Conservation (phyloP, 1,140 invertebrate species). For the Kradibia gibbosae region DNA sequence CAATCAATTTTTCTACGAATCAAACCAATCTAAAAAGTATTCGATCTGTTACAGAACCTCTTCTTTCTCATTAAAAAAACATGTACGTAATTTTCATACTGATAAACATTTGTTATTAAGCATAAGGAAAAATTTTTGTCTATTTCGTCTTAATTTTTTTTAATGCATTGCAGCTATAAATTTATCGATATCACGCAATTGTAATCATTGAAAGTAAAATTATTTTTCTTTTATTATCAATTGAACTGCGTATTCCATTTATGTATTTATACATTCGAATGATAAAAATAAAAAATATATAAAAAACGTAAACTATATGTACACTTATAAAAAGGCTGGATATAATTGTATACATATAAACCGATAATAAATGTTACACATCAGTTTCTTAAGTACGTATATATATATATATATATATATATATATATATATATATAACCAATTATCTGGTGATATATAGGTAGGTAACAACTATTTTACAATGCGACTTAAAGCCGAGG, state of each 20-base stretch:
- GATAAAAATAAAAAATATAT: conserved; percentile 8
- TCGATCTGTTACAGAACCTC: conserved; percentile 17
- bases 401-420: too few relatives aligned
- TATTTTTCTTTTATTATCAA: conserved; percentile 34
- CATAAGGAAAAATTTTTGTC: neutral
- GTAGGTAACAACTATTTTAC: conserved; percentile 47
- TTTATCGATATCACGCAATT: conserved; percentile 48
- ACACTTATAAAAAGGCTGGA: conserved; percentile 32
- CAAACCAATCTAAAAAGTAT: neutral
- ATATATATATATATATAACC: too few relatives aligned
- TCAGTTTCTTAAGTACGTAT: conserved; percentile 30
- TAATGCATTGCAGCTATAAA: conserved; percentile 34
- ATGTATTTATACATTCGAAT: conserved; percentile 10
- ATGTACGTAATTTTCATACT: conserved; percentile 19
- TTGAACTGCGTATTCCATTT: conserved; percentile 1
- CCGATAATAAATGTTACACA: conserved; percentile 33
- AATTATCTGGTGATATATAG: conserved; percentile 28
- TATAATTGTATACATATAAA: conserved; percentile 39
- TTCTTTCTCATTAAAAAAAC: conserved; percentile 17
- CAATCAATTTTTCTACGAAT: conserved; percentile 36
- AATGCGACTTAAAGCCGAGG: conserved; percentile 46
- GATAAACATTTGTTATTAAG: neutral
- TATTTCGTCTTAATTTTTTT: conserved; percentile 12
- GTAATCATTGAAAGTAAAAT: conserved; percentile 29
- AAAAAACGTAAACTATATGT: conserved; percentile 25